Evolutionary conservation across 2,113 vertebrate genomes (phyloP).

Genomic region (Erythrocercus mccallii): DNA sequence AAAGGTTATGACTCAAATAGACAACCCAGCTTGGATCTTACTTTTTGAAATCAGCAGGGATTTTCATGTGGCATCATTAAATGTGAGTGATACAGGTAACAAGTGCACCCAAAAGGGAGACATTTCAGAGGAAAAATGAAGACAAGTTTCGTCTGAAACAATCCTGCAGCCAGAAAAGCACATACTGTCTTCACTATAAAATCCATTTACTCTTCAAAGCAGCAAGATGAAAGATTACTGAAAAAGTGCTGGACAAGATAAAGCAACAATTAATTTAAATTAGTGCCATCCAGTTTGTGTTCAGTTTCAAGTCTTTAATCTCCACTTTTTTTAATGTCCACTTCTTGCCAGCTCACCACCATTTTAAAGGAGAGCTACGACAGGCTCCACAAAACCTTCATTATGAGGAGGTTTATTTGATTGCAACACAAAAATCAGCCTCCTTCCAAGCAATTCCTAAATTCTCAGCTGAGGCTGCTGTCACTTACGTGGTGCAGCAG

Average conservation of each 20-base stretch:
- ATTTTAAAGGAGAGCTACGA: background rate
- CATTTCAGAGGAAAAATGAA: background rate
- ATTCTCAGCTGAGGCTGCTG: background rate
- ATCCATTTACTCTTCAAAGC: background rate
- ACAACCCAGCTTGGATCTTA: background rate
- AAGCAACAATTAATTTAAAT: background rate
- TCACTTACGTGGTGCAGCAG: background rate
- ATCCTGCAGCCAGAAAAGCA: background rate
- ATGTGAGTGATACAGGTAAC: background rate
- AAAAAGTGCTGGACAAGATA: background rate
- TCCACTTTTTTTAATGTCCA: background rate
- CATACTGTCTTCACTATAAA: background rate
- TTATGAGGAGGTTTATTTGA: background rate
- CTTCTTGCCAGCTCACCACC: background rate
- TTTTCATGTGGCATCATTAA: background rate
- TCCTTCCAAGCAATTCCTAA: background rate
- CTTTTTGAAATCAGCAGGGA: background rate
- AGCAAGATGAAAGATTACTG: background rate
- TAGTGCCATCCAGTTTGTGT: background rate
- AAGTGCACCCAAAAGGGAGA: background rate
- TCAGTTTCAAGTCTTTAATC: background rate
- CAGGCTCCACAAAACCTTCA: background rate
- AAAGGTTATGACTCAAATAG: background rate
- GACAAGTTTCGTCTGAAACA: background rate
- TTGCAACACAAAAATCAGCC: background rate